A percentile compares a stretch with the other conserved stretches of the same genome.
phyloP scores from a whole-genome alignment of 2,888 invertebrate genomes.

The Troides aeacus region DNA sequence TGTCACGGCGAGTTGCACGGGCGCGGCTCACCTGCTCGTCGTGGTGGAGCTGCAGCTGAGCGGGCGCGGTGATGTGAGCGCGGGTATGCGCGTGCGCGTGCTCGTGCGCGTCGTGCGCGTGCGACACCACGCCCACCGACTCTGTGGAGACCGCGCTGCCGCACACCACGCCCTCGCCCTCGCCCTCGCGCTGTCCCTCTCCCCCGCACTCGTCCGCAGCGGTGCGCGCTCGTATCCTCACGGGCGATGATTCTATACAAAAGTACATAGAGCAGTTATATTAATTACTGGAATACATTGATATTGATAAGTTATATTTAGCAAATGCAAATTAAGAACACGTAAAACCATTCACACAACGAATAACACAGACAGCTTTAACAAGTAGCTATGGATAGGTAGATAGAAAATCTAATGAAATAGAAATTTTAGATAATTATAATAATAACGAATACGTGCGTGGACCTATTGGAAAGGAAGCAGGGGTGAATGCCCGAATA shows the following conservation, averaged over 20 bases:
- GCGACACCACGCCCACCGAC: constrained; percentile 65
- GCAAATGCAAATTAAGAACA: too few relatives aligned
- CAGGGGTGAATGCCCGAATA: too few relatives aligned
- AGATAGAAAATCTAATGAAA: too few relatives aligned
- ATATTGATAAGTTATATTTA: too few relatives aligned
- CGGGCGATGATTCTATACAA: constrained; percentile 32
- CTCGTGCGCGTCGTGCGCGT: constrained; percentile 33
- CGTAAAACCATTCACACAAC: too few relatives aligned
- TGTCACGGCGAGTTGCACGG: too few relatives aligned
- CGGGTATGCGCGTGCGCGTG: constrained; percentile 41
- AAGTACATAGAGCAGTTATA: neutral
- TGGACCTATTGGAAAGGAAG: too few relatives aligned
- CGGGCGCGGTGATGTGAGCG: constrained; percentile 35
- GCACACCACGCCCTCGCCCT: constrained; percentile 30
- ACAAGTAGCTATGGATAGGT: too few relatives aligned
- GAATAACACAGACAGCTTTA: too few relatives aligned
- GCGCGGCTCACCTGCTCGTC: constrained; percentile 36
- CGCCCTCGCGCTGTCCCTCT: constrained; percentile 7
- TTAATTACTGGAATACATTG: too few relatives aligned
- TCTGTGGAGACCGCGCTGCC: constrained; percentile 59
- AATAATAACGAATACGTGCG: too few relatives aligned
- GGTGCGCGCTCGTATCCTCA: constrained; percentile 36
- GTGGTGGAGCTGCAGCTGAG: constrained; percentile 43
- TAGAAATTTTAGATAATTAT: too few relatives aligned
- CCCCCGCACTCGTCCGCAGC: constrained; percentile 20